A percentile compares a stretch with the other conserved stretches of the same genome.
phyloP scores from a whole-genome alignment of 1,140 invertebrate species.

The Venturia canescens region DNA sequence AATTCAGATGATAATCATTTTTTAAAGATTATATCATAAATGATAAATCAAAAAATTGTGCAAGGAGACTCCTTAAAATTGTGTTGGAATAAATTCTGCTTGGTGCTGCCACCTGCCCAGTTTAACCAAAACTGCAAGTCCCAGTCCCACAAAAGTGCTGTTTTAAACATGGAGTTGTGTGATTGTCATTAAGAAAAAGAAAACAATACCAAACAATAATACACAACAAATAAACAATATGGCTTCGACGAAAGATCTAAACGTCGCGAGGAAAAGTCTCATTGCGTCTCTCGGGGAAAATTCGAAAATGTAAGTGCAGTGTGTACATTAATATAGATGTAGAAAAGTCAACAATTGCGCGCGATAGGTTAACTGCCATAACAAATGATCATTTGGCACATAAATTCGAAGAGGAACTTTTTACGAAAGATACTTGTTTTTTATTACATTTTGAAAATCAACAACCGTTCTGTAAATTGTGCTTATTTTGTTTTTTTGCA shows the following conservation, averaged over 20 bases:
- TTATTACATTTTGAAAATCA: not conserved
- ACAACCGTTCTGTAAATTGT: not conserved
- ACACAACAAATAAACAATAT: slow-evolving; percentile 55
- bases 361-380: slow-evolving; percentile 6
- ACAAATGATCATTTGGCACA: not conserved
- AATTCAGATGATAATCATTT: not conserved
- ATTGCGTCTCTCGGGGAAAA: slow-evolving; percentile 82
- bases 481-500: slow-evolving; percentile 55
- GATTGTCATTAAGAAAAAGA: not conserved
- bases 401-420: no score
- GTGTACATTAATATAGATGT: not conserved
- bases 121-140: not conserved
- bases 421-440: no score
- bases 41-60: not conserved
- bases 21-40: not conserved
- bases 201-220: slow-evolving; percentile 1
- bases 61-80: no score
- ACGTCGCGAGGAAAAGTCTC: slow-evolving; percentile 79
- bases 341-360: not conserved
- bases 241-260: slow-evolving; percentile 74
- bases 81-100: not conserved
- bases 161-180: no score
- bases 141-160: not conserved
- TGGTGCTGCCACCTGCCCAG: not conserved
- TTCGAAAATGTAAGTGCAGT: slow-evolving; percentile 72